phyloP scores from a whole-genome alignment of 2,888 invertebrate species.

The Caenorhabditis sp. region DNA sequence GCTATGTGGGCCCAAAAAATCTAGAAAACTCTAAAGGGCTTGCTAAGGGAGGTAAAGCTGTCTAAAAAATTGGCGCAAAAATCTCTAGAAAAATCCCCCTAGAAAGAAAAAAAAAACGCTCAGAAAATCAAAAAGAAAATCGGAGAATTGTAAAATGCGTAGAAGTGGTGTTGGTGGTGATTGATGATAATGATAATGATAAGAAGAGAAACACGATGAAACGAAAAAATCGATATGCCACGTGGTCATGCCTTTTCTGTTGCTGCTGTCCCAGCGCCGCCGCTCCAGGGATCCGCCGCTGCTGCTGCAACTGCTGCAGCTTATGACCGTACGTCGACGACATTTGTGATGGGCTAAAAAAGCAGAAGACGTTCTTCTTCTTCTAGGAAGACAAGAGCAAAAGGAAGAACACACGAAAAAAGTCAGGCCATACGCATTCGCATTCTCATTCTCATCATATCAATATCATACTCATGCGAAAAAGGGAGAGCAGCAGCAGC shows the following conservation, averaged over 20 bases:
- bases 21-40: too few species aligned
- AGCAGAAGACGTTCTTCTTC: not conserved
- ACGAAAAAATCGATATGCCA: not conserved
- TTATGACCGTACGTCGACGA: slow-evolving; percentile 12
- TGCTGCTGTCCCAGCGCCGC: not conserved
- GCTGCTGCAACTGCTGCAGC: not conserved
- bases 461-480: not conserved
- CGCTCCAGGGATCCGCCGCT: not conserved
- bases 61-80: too few species aligned
- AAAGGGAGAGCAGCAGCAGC: too few species aligned
- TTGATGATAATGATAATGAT: not conserved
- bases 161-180: too few species aligned
- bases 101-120: too few species aligned
- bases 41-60: too few species aligned
- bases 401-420: not conserved
- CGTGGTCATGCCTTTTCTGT: not conserved
- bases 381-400: not conserved
- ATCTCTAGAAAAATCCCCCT: too few species aligned
- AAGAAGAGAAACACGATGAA: slow-evolving; percentile 1
- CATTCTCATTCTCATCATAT: not conserved
- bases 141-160: not conserved
- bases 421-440: not conserved
- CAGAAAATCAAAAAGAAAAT: too few species aligned
- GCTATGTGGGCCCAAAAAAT: too few species aligned
- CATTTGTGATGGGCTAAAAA: slow-evolving; percentile 60